Evolutionary conservation across 2,888 invertebrate genomes (phyloP).

Genomic region (Plusia festucae): DNA sequence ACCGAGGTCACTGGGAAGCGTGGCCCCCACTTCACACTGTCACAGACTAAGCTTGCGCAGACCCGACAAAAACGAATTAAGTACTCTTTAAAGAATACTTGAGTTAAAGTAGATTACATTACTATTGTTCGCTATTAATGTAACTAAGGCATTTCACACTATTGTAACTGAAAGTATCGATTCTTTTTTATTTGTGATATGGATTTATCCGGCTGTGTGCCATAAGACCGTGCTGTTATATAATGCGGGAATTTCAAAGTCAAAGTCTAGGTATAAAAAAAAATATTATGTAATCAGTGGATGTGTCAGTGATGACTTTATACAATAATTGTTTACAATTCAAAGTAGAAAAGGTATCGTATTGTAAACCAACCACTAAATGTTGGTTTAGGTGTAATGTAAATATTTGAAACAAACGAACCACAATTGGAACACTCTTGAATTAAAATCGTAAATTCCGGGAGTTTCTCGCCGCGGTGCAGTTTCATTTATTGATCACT

Average conservation of each 20-base stretch:
- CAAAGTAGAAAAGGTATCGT: constrained; percentile 1
- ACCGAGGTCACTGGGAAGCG: constrained; percentile 55
- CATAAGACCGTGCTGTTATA: too few species aligned
- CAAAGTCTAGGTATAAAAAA: too few species aligned
- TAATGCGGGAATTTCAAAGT: too few species aligned
- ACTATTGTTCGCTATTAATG: too few species aligned
- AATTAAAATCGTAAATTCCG: constrained; percentile 37
- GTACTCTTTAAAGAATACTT: constrained; percentile 44
- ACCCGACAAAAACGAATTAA: constrained; percentile 38
- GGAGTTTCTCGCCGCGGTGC: constrained; percentile 25
- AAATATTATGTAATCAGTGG: too few species aligned
- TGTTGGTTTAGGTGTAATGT: constrained; percentile 21
- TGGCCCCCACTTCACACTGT: constrained; percentile 51
- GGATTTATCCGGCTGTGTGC: too few species aligned
- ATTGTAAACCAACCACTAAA: constrained; percentile 17
- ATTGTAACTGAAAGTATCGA: too few species aligned
- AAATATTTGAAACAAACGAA: constrained; percentile 38
- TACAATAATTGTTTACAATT: not conserved
- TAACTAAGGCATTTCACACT: too few species aligned
- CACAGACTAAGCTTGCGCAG: constrained; percentile 45
- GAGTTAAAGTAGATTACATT: not conserved
- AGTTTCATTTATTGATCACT: constrained; percentile 37
- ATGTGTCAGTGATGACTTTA: not conserved
- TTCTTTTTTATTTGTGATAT: too few species aligned
- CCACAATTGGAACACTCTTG: constrained; percentile 29